Conservation (phyloP, 2,797 vertebrate genomes). For the Neoniphon sammara region DNA sequence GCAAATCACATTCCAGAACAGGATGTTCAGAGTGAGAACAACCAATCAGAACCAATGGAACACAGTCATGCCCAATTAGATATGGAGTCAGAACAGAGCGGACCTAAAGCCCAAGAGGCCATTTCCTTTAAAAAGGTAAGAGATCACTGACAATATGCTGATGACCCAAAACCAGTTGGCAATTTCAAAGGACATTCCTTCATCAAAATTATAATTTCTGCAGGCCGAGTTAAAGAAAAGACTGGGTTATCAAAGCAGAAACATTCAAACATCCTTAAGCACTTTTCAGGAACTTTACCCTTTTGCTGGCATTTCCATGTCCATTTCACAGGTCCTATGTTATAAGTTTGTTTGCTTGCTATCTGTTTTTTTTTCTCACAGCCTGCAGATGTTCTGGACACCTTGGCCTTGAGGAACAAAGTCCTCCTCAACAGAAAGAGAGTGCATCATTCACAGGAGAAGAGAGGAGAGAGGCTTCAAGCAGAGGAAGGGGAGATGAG, state of each 20-base stretch:
- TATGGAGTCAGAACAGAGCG: conserved; percentile 20
- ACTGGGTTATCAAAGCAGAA: too few species aligned
- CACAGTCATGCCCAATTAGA: conserved; percentile 39
- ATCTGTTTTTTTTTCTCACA: conserved; percentile 38
- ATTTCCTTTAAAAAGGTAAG: conserved; percentile 56
- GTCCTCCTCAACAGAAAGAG: conserved; percentile 74
- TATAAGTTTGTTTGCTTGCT: background rate
- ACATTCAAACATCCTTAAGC: background rate
- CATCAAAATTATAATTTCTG: background rate
- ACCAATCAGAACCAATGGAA: conserved; percentile 71
- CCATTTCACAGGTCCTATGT: background rate
- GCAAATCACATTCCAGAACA: conserved; percentile 27
- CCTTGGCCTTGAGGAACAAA: conserved; percentile 43
- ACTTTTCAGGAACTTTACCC: background rate
- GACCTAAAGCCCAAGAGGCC: background rate
- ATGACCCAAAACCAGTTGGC: background rate
- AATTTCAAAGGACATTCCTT: background rate
- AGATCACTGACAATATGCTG: background rate
- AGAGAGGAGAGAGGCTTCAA: conserved; percentile 15
- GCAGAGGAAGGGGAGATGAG: background rate
- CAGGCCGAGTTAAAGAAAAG: too few species aligned
- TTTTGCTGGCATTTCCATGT: background rate
- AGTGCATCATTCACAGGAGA: conserved; percentile 58
- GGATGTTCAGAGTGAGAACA: background rate
- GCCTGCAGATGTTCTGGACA: conserved; percentile 49